A percentile compares a stretch with the other conserved stretches of the same genome.
These are phyloP conservation scores for Sphaerophoria taeniata DNA, from an alignment of 2,888 invertebrate genomes.

Conservation along the genomic window DNA sequence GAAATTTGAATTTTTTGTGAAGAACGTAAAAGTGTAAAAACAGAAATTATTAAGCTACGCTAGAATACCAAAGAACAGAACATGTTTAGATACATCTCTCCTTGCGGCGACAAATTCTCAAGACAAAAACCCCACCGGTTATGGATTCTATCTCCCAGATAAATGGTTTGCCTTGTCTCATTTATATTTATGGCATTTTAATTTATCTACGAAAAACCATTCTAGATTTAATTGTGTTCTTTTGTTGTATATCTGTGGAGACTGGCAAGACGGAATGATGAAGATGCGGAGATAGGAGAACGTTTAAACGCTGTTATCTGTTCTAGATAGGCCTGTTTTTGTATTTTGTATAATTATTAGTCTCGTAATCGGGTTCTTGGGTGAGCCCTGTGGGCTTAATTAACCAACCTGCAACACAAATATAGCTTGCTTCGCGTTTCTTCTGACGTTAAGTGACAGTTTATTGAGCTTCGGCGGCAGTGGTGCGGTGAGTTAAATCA, in stretches of 20 bases:
- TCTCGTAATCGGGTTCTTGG: not conserved
- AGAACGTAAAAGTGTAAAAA: conserved; percentile 9
- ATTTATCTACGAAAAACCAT: conserved; percentile 59
- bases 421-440: not conserved
- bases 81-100: conserved; percentile 39
- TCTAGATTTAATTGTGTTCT: conserved; percentile 37
- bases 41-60: conserved; percentile 19
- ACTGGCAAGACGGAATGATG: conserved; percentile 46
- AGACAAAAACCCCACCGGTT: conserved; percentile 18
- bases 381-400: conserved; percentile 38
- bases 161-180: conserved; percentile 63
- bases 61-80: not conserved
- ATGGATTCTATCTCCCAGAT: conserved; percentile 18
- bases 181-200: conserved; percentile 70
- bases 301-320: conserved; percentile 47
- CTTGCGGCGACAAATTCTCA: conserved; percentile 53
- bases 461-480: conserved; percentile 41
- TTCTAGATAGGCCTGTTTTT: conserved; percentile 35
- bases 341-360: not conserved
- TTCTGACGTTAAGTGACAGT: conserved; percentile 65
- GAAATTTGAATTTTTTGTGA: not conserved
- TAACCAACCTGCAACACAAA: conserved; percentile 21
- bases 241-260: conserved; percentile 31
- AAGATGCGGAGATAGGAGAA: not conserved
- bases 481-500: not conserved